A percentile compares a stretch with the other conserved stretches of the same genome.
Evolutionary conservation across 2,797 vertebrate genomes (phyloP).

Genomic region (Coendou prehensilis): DNA sequence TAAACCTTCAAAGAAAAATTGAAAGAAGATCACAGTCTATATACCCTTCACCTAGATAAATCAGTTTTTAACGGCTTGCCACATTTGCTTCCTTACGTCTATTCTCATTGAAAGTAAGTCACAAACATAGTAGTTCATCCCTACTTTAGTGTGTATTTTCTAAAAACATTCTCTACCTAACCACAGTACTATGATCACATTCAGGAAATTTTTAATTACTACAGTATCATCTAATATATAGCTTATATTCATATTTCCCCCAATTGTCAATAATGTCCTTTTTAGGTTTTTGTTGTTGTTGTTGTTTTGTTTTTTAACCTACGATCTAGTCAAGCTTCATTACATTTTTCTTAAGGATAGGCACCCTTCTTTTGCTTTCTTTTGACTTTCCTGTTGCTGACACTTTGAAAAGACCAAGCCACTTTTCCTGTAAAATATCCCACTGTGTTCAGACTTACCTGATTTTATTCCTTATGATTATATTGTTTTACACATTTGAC

Average conservation of each 20-base stretch:
- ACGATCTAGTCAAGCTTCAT: neutral
- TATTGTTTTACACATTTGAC: neutral
- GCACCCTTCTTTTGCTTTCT: neutral
- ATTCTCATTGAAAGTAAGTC: neutral
- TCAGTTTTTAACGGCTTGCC: constrained; percentile 26
- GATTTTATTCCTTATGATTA: neutral
- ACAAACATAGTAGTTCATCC: neutral
- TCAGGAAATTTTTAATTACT: neutral
- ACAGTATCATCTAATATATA: neutral
- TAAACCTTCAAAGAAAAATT: neutral
- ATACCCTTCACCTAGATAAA: neutral
- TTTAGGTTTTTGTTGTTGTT: neutral
- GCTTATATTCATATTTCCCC: neutral
- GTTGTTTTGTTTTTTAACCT: neutral
- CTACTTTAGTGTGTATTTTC: neutral
- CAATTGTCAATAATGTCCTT: neutral
- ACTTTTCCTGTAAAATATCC: neutral
- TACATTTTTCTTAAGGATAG: neutral
- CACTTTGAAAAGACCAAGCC: constrained; percentile 30
- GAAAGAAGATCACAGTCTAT: neutral
- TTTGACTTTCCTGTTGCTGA: neutral
- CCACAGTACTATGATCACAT: neutral
- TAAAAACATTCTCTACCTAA: neutral
- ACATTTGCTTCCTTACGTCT: neutral
- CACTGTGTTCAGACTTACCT: neutral